Base-by-base conservation (phyloP, 2,888 invertebrate species). In the Allolobophora icterica region DNA sequence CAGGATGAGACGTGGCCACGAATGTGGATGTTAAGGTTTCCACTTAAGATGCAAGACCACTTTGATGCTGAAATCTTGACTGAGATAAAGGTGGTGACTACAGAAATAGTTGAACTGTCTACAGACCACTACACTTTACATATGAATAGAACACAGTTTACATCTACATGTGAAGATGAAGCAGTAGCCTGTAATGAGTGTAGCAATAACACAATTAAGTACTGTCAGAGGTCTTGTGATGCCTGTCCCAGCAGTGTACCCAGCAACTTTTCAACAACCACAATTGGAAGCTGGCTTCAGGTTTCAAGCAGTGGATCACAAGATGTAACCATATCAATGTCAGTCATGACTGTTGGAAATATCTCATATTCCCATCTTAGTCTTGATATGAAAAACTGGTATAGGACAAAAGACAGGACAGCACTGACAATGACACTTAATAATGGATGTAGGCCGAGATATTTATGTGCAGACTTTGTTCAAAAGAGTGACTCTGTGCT, bases 131-230 rank as follows among this genome's bases (percentile, higher is more conserved):
- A 93, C 84, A 92, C 91, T 15, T 90, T 94, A 34, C 92, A 93
- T 33, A 92, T 94, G 84, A 91, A 93, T 40, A 92, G 92, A 89
- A 91, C 92, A 6, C 87, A 92, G 19, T 93, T 93, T 90, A 91
- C 92, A 30, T 92, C 92, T 24, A 90, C 94, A 33, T 94, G 94
- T 89, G 93, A 92, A n/a, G 94, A 94, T 92, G 94, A 94, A 90
- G 94, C 94, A 89, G 90, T 92, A 0, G 92, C 92, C n/a, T 94
- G 94, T 91, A 90, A 92, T 17, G 91, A 92, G 40, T 94, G 94
- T 89, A 93, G 92, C 45, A 89, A 90, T 89, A 93, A 93, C 35
- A 92, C 92, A 24, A 92, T 93, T n/a, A 35, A 33, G 15, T 93
- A 94, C 91, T 94, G 94, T 91, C 93, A 93, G 58, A 94, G 93